Percentiles rank a stretch among this genome's conserved stretches.
These are phyloP conservation scores for Hyperopisus bebe DNA, from an alignment of 2,113 vertebrate genomes.

Conservation along the genomic window DNA sequence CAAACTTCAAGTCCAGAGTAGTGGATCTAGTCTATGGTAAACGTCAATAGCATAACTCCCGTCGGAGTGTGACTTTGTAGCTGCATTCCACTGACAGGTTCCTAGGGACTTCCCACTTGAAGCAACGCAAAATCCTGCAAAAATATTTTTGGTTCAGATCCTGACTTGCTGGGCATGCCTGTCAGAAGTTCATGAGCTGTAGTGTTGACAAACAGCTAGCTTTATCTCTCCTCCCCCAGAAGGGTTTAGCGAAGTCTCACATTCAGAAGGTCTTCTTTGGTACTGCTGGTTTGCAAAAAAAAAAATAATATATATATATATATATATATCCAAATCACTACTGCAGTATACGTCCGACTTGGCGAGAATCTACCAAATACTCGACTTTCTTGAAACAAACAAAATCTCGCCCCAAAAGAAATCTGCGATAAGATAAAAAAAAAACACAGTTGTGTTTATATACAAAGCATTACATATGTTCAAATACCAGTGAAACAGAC, in stretches of 20 bases:
- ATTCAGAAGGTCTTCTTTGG: constrained; percentile 13
- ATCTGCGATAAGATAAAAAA: background rate
- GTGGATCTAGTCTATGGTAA: constrained; percentile 25
- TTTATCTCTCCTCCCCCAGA: background rate
- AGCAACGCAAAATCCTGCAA: background rate
- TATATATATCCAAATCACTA: background rate
- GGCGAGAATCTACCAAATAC: background rate
- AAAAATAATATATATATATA: background rate
- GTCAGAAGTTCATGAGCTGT: background rate
- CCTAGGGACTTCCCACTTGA: background rate
- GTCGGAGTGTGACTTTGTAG: background rate
- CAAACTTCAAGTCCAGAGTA: constrained; percentile 31
- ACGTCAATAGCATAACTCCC: background rate
- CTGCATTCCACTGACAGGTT: constrained; percentile 10
- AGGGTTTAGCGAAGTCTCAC: background rate
- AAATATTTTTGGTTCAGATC: constrained; percentile 12
- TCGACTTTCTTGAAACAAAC: background rate
- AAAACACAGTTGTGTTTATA: background rate
- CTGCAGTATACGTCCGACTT: background rate
- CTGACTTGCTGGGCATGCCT: background rate
- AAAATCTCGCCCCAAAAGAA: background rate
- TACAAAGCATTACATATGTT: background rate
- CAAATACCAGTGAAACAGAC: background rate
- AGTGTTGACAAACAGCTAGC: background rate
- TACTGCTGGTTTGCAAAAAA: constrained; percentile 6